Evolutionary conservation across 2,113 vertebrate genomes (phyloP).

Genomic region (Oryzias curvinotus): DNA sequence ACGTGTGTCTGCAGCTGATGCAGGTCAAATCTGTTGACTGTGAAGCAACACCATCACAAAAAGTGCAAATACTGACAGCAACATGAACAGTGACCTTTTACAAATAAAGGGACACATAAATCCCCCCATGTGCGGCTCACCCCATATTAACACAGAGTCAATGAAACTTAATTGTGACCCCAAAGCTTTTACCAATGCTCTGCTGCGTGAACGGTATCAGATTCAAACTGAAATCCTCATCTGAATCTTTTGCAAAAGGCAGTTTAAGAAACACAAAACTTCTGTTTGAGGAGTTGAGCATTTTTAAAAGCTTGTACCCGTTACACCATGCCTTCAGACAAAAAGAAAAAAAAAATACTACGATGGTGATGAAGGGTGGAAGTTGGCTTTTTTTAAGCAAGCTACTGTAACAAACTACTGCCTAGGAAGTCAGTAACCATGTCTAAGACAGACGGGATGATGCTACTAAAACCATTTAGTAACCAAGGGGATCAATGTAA

Average conservation of each 20-base stretch:
- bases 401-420: constrained; percentile 57
- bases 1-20: not conserved
- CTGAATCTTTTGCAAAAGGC: constrained; percentile 6
- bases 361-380: constrained; percentile 54
- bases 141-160: constrained; percentile 19
- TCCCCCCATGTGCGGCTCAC: not conserved
- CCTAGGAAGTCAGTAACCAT: not conserved
- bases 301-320: constrained; percentile 67
- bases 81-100: constrained; percentile 6
- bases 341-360: constrained; percentile 34
- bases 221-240: not conserved
- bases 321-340: constrained; percentile 41
- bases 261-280: not conserved
- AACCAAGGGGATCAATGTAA: too few relatives aligned
- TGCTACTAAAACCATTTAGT: not conserved
- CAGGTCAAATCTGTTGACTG: too few relatives aligned
- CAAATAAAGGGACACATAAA: not conserved
- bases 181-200: constrained; percentile 63
- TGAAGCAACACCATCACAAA: too few relatives aligned
- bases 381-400: constrained; percentile 58
- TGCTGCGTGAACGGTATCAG: constrained; percentile 8
- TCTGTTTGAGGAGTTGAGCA: constrained; percentile 43
- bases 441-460: not conserved
- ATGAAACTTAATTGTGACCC: constrained; percentile 7
- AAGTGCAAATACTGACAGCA: not conserved